Base-by-base conservation (phyloP, 2,113 vertebrate genomes). In the Capra hircus region DNA sequence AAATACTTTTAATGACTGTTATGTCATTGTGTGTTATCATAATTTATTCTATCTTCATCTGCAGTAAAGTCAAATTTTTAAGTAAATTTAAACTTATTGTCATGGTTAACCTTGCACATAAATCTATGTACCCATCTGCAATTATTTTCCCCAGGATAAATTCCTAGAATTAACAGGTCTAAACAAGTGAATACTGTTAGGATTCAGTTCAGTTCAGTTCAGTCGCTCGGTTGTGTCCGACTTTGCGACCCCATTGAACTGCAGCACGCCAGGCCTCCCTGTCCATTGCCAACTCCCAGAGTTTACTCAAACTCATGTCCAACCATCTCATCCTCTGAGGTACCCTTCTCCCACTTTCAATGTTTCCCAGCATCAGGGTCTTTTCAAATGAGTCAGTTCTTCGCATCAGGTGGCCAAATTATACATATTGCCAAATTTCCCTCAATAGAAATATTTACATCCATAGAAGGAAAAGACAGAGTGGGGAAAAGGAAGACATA, bases 31-130 rank as follows among this genome's bases (percentile, higher is more conserved):
- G 0, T 36, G 4, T 88, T 74, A 64, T 62, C 8, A 60, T 87
- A 90, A 87, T 80, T 92, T 92, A 50, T 87, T 87, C 10, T 82
- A 77, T 2, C 48, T 88, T 81, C 15, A 95, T 55, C 90, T 94
- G 9, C 9, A 90, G 82, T 28, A 82, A 74, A 77, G 23, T 28
- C 59, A 57, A 53, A 14, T 12, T 84, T 81, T 78, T 21, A 17
- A 85, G 84, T 59, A 86, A 33, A 80, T 52, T 45, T 43, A 77
- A 91, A 43, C 9, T 16, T 88, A 36, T 13, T 36, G 7, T 33
- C 90, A 57, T 50, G 9, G n/a, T 45, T 88, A 85, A 62, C 7
- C 13, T 93, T 89, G 5, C 23, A 52, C 6, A 64, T 48, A 91
- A 81, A 90, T 88, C 11, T 91, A 28, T 45, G 14, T 67, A 30